These are phyloP conservation scores for Lasioglossum pauxillum DNA, from an alignment of 2,888 invertebrate species.

Conservation along the genomic window DNA sequence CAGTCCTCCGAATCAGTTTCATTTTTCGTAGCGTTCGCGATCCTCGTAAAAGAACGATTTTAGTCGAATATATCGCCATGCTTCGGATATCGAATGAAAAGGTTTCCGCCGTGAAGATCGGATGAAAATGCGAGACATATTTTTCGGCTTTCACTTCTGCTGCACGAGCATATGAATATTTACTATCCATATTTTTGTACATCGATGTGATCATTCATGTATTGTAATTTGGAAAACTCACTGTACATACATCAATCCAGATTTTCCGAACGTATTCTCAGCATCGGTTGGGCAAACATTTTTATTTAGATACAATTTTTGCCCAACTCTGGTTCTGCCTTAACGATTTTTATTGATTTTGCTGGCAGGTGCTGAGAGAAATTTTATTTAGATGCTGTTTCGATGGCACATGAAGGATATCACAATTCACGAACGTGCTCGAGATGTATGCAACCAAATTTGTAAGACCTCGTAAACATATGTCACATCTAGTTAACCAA, in stretches of 20 bases:
- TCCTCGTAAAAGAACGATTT: background rate
- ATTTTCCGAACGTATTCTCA: background rate
- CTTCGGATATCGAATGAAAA: background rate
- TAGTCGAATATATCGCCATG: background rate
- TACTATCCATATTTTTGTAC: background rate
- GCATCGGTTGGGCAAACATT: background rate
- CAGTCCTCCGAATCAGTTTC: background rate
- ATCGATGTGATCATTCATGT: background rate
- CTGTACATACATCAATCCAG: background rate
- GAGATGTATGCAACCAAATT: background rate
- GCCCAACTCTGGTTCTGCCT: background rate
- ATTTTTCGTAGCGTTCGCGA: background rate
- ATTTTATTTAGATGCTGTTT: background rate
- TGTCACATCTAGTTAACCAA: background rate
- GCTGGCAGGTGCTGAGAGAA: background rate
- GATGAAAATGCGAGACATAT: background rate
- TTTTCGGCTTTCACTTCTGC: background rate
- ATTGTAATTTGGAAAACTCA: background rate
- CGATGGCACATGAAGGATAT: too few species aligned
- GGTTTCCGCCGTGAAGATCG: background rate
- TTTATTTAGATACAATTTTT: too few species aligned
- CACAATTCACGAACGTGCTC: too few species aligned
- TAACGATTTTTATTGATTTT: background rate
- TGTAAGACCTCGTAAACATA: background rate
- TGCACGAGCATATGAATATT: background rate